Base-by-base conservation (phyloP, 2,113 vertebrate species). In the Synodontis membranacea region DNA sequence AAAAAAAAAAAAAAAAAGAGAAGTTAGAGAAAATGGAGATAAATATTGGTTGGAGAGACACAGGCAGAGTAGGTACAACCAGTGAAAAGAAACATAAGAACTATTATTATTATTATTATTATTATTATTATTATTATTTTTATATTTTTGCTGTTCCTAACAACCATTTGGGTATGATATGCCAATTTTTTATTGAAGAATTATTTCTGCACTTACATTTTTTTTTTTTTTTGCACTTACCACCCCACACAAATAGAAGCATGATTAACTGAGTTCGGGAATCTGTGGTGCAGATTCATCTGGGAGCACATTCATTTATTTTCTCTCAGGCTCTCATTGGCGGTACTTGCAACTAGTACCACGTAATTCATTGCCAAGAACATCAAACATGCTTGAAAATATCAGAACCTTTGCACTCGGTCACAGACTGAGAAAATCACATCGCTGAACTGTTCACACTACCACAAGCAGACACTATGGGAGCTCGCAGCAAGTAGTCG, bases 281-380 rank as follows among this genome's bases (percentile, higher is more conserved):
- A 72, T 72, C 68, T 72, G 68, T 72, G 68, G 21, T 19, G 21
- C 37, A 72, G 68, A 72, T 72, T 72, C 37, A 72, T 72, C 19
- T 42, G 68, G 42, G 68, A 72, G 37, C 39, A 25, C 21, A 75
- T 28, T 48, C 2, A 31, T n/a, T 78, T 78, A 25, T 48, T 75
- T 28, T 75, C 42, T 75, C 42, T 64, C 5, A 9, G 15, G 68
- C 72, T 75, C 42, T 31, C 42, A 76, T 76, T 76, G 12, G 74
- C 74, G 48, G 48, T 76, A 76, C 74, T n/a, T 76, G 74, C 25
- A 48, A 5, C 74, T 76, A 46, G 25, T 50, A 44, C 75, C 28
- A 31, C 6, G 1, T 78, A 50, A 50, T 52, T 78, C n/a, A 50
- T 15, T 78, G 75, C 28, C 46, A 31, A 52, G 44, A 78, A 78